Base-by-base conservation (phyloP, 2,888 invertebrate genomes). In the Aquatica leii region DNA sequence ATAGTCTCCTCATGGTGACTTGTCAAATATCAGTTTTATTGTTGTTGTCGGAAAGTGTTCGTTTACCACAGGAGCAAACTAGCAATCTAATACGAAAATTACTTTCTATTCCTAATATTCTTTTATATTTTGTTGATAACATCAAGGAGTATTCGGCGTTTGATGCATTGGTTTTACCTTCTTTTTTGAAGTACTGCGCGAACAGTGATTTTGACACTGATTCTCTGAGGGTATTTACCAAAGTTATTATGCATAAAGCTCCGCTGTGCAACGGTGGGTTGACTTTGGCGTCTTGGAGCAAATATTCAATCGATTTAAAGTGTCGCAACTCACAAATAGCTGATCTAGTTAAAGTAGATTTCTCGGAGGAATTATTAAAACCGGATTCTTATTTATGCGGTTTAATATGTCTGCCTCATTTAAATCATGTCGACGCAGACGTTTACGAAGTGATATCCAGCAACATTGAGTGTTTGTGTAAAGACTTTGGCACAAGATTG, bases 11-110 rank as follows among this genome's bases (percentile, higher is more conserved):
- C 35, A 78, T 84, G 75, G 83, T 84, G 1, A 81, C 85, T 48
- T 80, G 84, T 1, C 84, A 87, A 76, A 83, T 90, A 55, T 84
- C 86, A 0, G 86, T 88, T 4, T 75, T 86, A 17, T 75, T 91
- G 58, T 79, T 91, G 1, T 77, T 87, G 0, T 87, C 90, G 0
- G 82, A 84, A 6, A 86, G 87, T 69, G 80, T 90, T 0, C 86
- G 86, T 53, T 79, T 94, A 9, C 86, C 88, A 1, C 93, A 93
- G 80, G 88, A 93, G 76, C 87, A 89, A 75, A 87, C 91, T 0
- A 88, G 89, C 34, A 84, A 86, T n/a, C 81, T 93, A 55, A 85
- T 90, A 0, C 85, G 87, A 72, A 89, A 88, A 67, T 81, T 90
- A 18, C 77, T 92, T 24, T 83, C 83, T 9, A 77, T 89, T 9